A percentile compares a stretch with the other conserved stretches of the same genome.
Evolutionary conservation across 2,113 vertebrate genomes (phyloP).

Genomic region (Dipodomys stephensi): DNA sequence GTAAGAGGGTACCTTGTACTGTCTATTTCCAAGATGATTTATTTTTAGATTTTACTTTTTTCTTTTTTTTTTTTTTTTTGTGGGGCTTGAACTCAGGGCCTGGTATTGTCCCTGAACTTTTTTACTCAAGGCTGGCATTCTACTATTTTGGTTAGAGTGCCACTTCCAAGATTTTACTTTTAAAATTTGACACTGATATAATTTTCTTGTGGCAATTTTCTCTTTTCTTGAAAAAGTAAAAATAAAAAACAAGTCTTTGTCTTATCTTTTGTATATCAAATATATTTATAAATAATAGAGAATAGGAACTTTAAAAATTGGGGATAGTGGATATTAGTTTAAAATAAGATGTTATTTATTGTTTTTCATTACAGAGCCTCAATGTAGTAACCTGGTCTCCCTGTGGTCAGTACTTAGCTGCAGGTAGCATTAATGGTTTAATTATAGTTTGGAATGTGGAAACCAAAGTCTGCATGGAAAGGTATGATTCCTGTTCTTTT

Average conservation of each 20-base stretch:
- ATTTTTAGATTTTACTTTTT: too few relatives aligned
- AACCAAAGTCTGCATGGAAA: slow-evolving; percentile 92
- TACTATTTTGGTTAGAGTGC: too few relatives aligned
- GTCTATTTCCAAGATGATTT: neutral
- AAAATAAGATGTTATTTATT: slow-evolving; percentile 43
- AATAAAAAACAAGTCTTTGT: slow-evolving; percentile 42
- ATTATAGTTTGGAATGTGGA: slow-evolving; percentile 92
- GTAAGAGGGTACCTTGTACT: neutral
- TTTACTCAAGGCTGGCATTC: too few relatives aligned
- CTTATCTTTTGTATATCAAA: slow-evolving; percentile 18
- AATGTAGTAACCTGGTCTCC: slow-evolving; percentile 96
- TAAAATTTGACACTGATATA: slow-evolving; percentile 15
- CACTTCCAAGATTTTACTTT: slow-evolving; percentile 25
- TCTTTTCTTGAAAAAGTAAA: slow-evolving; percentile 1
- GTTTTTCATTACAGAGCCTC: slow-evolving; percentile 87
- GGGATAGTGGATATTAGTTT: slow-evolving; percentile 23
- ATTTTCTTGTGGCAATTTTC: neutral
- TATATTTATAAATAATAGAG: slow-evolving; percentile 48
- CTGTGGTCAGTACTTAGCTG: slow-evolving; percentile 93
- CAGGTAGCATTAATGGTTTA: slow-evolving; percentile 91
- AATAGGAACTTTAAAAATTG: slow-evolving; percentile 38
- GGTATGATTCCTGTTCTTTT: slow-evolving; percentile 85
- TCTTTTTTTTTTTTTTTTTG: too few relatives aligned
- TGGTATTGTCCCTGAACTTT: too few relatives aligned
- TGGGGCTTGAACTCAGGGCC: too few relatives aligned